phyloP scores from a whole-genome alignment of 2,888 invertebrate species.

The Phaonia tiefii region DNA sequence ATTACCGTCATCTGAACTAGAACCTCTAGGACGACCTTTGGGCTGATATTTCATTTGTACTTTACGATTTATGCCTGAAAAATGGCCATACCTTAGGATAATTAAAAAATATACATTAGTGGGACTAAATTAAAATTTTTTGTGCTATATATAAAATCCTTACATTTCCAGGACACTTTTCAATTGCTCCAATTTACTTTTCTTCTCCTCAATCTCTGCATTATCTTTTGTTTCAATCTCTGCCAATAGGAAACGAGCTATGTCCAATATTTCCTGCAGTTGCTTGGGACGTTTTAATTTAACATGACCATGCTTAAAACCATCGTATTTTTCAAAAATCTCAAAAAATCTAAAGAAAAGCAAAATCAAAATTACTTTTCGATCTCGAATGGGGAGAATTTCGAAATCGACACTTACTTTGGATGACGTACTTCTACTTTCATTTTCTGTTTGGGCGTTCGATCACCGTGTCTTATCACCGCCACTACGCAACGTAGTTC shows the following conservation, averaged over 20 bases:
- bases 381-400: neutral
- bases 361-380: neutral
- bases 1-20: conserved; percentile 96
- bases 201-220: conserved; percentile 97
- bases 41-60: conserved; percentile 99
- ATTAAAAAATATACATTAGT: too few relatives aligned
- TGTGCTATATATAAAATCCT: conserved; percentile 72
- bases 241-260: conserved; percentile 92
- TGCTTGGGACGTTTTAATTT: conserved; percentile 99
- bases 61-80: conserved; percentile 99
- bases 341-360: conserved; percentile 91
- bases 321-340: conserved; percentile 98
- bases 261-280: conserved; percentile 97
- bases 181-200: conserved; percentile 97
- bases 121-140: too few relatives aligned
- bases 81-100: conserved; percentile 94
- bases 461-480: conserved; percentile 98
- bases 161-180: conserved; percentile 99
- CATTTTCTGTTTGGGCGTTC: conserved; percentile 99
- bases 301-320: conserved; percentile 96
- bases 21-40: conserved; percentile 93
- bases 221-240: conserved; percentile 95
- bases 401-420: conserved; percentile 83
- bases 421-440: conserved; percentile 99
- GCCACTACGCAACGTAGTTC: conserved; percentile 96